Evolutionary conservation across 2,113 vertebrate species (phyloP).

Genomic region (Eonycteris spelaea): DNA sequence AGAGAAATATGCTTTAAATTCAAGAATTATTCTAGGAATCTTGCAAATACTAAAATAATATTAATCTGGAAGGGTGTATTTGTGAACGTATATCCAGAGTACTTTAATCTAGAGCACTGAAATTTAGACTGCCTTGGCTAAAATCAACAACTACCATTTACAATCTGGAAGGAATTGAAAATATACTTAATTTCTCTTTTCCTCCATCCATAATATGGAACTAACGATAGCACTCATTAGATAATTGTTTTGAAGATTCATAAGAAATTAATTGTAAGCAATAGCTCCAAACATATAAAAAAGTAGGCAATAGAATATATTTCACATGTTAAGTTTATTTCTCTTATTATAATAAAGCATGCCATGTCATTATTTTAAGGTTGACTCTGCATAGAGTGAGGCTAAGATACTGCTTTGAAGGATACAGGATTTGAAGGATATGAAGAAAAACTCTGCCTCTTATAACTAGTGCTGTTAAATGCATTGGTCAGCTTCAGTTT

Average conservation of each 20-base stretch:
- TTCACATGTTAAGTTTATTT: neutral
- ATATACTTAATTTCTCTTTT: neutral
- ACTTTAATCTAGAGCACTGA: neutral
- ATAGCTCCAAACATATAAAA: neutral
- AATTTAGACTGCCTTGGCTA: neutral
- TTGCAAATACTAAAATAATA: neutral
- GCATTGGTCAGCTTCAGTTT: neutral
- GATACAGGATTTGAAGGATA: neutral
- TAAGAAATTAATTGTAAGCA: neutral
- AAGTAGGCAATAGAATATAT: neutral
- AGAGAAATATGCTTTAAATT: neutral
- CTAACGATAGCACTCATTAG: neutral
- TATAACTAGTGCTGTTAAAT: neutral
- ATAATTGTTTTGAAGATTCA: neutral
- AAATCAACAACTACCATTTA: neutral
- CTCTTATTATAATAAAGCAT: neutral
- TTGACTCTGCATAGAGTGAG: neutral
- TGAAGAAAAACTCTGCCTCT: accelerated
- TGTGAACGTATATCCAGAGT: neutral
- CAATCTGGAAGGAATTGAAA: neutral
- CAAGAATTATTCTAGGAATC: neutral
- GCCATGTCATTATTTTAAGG: neutral
- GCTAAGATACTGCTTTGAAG: neutral
- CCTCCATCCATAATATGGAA: neutral
- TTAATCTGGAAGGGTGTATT: neutral